Percentiles rank a stretch among this genome's conserved stretches.
Conservation (phyloP, 1,140 invertebrate genomes). For the Nymphalis io region DNA sequence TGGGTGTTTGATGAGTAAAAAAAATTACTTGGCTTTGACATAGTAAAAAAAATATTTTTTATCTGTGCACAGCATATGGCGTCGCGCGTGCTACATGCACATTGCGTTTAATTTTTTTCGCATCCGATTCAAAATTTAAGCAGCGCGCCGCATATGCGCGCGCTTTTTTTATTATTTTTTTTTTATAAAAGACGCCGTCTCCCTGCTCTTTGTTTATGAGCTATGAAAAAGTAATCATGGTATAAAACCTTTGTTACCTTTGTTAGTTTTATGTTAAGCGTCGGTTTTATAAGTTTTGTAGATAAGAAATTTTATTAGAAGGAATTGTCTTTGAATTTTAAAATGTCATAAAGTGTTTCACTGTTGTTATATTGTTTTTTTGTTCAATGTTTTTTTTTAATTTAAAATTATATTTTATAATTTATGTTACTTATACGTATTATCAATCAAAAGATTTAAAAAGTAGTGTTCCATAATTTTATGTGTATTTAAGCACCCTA, state of each 20-base stretch:
- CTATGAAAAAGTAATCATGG: constrained; percentile 48
- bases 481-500: constrained; percentile 10
- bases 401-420: background rate
- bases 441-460: background rate
- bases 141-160: constrained; percentile 59
- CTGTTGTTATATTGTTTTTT: background rate
- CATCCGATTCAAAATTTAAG: constrained; percentile 78
- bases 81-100: constrained; percentile 68
- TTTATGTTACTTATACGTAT: background rate
- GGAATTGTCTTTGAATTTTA: constrained; percentile 9
- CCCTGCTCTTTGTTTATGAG: constrained; percentile 39
- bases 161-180: constrained; percentile 27
- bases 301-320: constrained; percentile 6
- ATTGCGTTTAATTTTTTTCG: constrained; percentile 76
- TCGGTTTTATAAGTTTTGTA: constrained; percentile 10
- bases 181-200: constrained; percentile 42
- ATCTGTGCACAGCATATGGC: constrained; percentile 61
- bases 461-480: background rate
- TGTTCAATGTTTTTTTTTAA: background rate
- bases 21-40: constrained; percentile 49
- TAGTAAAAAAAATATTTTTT: constrained; percentile 67
- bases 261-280: constrained; percentile 37
- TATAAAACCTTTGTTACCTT: constrained; percentile 39
- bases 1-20: constrained; percentile 68
- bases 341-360: constrained; percentile 1